phyloP scores from a whole-genome alignment of 2,797 vertebrate species.

The Micromesistius poutassou region DNA sequence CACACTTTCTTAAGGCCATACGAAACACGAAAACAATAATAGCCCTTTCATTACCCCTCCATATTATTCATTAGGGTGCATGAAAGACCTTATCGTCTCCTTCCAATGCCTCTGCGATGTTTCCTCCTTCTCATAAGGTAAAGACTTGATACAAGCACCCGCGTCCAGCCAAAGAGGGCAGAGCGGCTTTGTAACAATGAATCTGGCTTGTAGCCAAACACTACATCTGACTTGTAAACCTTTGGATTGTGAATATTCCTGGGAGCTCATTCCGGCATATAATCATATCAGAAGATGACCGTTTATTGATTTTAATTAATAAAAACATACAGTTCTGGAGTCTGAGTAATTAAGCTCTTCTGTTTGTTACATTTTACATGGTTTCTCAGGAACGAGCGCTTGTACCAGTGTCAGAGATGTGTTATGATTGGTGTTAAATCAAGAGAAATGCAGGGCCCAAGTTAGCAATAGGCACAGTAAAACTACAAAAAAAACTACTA shows the following conservation, averaged over 20 bases:
- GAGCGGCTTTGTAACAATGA: slow-evolving; percentile 38
- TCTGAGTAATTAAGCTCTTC: background rate
- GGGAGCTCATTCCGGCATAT: background rate
- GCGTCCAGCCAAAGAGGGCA: background rate
- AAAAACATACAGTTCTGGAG: background rate
- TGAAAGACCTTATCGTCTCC: slow-evolving; percentile 37
- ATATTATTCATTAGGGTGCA: background rate
- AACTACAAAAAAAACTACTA: background rate
- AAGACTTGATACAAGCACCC: slow-evolving; percentile 10
- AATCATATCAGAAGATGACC: background rate
- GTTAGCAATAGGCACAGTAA: background rate
- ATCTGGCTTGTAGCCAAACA: slow-evolving; percentile 39
- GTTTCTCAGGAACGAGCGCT: background rate
- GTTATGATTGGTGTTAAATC: background rate
- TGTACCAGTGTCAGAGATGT: background rate
- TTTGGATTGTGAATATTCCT: slow-evolving; percentile 3
- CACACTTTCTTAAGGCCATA: background rate
- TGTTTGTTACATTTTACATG: background rate
- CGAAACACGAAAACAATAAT: background rate
- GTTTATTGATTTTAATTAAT: background rate
- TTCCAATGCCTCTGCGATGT: slow-evolving; percentile 29
- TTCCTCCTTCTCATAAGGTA: slow-evolving; percentile 39
- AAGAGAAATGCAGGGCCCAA: background rate
- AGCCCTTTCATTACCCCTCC: slow-evolving; percentile 25
- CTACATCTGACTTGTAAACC: background rate